Evolutionary conservation across 2,113 vertebrate genomes (phyloP).

Genomic region (Fulica atra): DNA sequence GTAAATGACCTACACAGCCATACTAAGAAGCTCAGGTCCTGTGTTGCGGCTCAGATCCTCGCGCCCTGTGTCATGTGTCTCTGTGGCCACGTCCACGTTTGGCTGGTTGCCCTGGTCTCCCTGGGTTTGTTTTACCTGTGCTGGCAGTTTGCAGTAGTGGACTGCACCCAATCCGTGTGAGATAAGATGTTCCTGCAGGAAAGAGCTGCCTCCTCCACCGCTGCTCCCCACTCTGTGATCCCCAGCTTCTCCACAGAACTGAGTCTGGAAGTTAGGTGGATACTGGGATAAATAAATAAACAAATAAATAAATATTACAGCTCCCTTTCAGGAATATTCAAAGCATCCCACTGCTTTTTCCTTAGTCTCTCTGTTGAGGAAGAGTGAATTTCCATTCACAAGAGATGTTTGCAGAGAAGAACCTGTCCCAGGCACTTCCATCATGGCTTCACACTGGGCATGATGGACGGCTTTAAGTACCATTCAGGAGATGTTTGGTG

Average conservation of each 20-base stretch:
- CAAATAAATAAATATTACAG: background rate
- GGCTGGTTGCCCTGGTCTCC: background rate
- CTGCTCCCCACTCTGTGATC: background rate
- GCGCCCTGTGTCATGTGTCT: rapidly evolving
- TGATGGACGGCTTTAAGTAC: background rate
- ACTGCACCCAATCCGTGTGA: background rate
- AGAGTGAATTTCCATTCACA: background rate
- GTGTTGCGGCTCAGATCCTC: rapidly evolving
- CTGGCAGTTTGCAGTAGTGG: background rate
- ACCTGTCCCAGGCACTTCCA: rapidly evolving
- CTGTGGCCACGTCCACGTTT: background rate
- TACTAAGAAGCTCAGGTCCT: background rate
- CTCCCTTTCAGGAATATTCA: background rate
- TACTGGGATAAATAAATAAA: background rate
- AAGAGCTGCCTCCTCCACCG: background rate
- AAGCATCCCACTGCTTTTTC: background rate
- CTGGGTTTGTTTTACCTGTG: background rate
- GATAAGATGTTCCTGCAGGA: background rate
- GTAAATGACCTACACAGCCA: background rate
- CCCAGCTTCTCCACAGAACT: background rate
- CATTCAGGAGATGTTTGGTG: too few species aligned
- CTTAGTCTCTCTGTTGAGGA: background rate
- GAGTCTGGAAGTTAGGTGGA: background rate
- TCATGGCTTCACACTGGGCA: background rate
- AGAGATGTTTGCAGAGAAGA: background rate